Conservation (phyloP, 2,797 vertebrate genomes). For the Sebastes iracundus region DNA sequence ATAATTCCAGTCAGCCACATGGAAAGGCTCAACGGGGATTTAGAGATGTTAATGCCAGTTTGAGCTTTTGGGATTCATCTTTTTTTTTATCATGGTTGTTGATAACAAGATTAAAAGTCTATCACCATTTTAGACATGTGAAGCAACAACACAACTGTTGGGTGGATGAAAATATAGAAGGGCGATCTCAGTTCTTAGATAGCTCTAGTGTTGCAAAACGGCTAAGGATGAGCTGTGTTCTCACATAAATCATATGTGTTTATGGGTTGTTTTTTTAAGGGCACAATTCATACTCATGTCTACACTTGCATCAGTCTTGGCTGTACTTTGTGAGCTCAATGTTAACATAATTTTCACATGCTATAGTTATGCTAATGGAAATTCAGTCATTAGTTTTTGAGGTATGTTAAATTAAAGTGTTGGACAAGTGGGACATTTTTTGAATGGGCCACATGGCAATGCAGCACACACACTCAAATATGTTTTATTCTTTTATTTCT, state of each 20-base stretch:
- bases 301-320: not conserved
- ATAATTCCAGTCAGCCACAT: not conserved
- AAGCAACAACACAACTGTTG: not conserved
- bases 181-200: not conserved
- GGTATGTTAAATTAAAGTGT: not conserved
- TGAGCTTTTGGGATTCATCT: not conserved
- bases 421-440: not conserved
- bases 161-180: not conserved
- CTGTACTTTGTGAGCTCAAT: not conserved
- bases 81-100: not conserved
- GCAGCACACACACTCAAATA: not conserved
- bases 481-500: not conserved
- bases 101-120: not conserved
- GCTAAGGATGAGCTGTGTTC: not conserved
- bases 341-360: not conserved
- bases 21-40: not conserved
- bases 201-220: not conserved
- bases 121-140: not conserved
- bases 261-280: not conserved
- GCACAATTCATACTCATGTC: not conserved
- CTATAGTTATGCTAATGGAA: not conserved
- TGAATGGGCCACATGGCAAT: not conserved
- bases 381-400: too few relatives aligned
- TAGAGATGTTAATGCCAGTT: not conserved
- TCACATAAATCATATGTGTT: not conserved